Evolutionary conservation across 2,888 invertebrate genomes (phyloP).

Genomic region (Epicampocera succincta): DNA sequence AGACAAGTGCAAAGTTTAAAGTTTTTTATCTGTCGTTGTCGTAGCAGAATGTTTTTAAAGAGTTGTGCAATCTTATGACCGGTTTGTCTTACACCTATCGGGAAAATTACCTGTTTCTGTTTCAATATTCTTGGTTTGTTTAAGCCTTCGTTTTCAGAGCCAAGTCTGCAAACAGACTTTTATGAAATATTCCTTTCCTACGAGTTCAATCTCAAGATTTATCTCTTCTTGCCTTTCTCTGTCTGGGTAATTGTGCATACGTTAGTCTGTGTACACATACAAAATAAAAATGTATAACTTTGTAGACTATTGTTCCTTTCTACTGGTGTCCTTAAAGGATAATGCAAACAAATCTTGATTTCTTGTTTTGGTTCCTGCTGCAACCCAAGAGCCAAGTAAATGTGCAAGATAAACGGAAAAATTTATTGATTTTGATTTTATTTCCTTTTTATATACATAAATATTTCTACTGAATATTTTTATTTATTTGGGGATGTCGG

Average conservation of each 20-base stretch:
- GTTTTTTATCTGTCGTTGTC: no score
- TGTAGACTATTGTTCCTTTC: slow-evolving; percentile 21
- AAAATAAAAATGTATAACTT: not conserved
- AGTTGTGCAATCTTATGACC: no score
- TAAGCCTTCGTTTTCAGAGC: no score
- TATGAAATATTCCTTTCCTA: slow-evolving; percentile 19
- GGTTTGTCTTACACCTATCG: no score
- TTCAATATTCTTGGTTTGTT: no score
- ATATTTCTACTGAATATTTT: slow-evolving; percentile 3
- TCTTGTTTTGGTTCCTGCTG: slow-evolving; percentile 22
- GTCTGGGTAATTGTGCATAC: slow-evolving; percentile 16
- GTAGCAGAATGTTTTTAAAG: no score
- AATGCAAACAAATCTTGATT: slow-evolving; percentile 57
- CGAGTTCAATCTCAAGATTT: slow-evolving; percentile 47
- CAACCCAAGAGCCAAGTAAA: slow-evolving; percentile 34
- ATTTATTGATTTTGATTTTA: slow-evolving; percentile 57
- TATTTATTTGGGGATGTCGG: not conserved
- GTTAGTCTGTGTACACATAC: no score
- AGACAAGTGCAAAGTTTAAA: no score
- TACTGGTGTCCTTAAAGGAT: slow-evolving; percentile 44
- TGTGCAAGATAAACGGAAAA: slow-evolving; percentile 44
- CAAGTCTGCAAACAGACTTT: not conserved
- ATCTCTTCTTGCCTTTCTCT: slow-evolving; percentile 18
- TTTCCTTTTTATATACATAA: slow-evolving; percentile 2
- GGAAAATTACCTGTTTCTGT: no score